Evolutionary conservation across 2,888 invertebrate species (phyloP).

Genomic region (Odontocolon sp.): DNA sequence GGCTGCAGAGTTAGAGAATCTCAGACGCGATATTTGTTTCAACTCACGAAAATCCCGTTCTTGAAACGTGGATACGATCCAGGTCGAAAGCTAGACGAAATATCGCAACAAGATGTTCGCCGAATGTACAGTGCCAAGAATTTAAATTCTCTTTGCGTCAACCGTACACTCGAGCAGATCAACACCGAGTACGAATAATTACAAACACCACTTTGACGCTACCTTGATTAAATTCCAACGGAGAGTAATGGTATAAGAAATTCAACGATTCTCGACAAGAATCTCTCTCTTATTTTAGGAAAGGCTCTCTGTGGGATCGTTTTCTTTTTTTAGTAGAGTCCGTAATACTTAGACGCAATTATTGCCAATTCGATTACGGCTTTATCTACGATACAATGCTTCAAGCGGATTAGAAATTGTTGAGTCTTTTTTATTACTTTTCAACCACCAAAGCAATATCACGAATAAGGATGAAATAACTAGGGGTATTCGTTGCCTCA

Average conservation of each 20-base stretch:
- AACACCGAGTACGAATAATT: not conserved
- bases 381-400: no score
- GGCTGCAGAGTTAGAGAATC: no score
- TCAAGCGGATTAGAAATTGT: not conserved
- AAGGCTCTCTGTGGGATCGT: not conserved
- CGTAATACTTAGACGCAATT: no score
- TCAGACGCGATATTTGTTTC: no score
- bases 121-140: not conserved
- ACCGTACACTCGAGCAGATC: not conserved
- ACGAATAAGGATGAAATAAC: not conserved
- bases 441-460: not conserved
- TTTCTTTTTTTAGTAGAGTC: no score
- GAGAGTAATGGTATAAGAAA: not conserved
- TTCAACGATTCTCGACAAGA: not conserved
- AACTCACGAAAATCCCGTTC: no score
- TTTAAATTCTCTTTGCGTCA: conserved; percentile 27
- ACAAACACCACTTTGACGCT: not conserved
- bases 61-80: no score
- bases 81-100: not conserved
- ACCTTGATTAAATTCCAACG: not conserved
- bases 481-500: not conserved
- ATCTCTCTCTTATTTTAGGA: not conserved
- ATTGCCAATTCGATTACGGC: no score
- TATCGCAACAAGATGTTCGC: not conserved
- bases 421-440: not conserved